These are phyloP conservation scores for Hoplias malabaricus DNA, from an alignment of 2,113 vertebrate genomes.

Conservation along the genomic window DNA sequence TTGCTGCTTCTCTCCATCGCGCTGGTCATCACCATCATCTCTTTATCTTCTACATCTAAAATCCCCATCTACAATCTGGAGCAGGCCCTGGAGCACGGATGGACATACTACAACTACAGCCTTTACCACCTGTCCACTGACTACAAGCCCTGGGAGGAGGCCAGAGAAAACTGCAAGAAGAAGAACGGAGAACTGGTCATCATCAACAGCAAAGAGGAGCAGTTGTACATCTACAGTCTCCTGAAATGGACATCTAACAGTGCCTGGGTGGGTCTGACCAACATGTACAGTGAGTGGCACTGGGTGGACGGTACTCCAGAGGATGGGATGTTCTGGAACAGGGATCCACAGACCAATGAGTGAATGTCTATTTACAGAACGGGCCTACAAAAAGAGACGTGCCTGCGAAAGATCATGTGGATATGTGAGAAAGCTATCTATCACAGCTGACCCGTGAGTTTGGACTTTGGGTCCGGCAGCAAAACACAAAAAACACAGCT, in stretches of 20 bases:
- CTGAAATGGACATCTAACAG: not conserved
- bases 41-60: not conserved
- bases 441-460: not conserved
- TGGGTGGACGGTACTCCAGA: not conserved
- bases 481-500: too few species aligned
- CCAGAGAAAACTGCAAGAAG: not conserved
- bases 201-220: not conserved
- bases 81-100: not conserved
- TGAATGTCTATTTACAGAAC: not conserved
- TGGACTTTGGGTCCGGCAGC: too few species aligned
- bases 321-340: not conserved
- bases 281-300: not conserved
- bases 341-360: not conserved
- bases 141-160: not conserved
- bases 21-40: not conserved
- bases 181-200: not conserved
- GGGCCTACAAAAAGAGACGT: not conserved
- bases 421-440: conserved; percentile 8
- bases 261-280: not conserved
- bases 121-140: not conserved
- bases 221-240: not conserved
- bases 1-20: not conserved
- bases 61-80: not conserved
- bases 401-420: not conserved
- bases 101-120: not conserved